phyloP scores from a whole-genome alignment of 2,888 invertebrate genomes.

The Aricia artaxerxes region DNA sequence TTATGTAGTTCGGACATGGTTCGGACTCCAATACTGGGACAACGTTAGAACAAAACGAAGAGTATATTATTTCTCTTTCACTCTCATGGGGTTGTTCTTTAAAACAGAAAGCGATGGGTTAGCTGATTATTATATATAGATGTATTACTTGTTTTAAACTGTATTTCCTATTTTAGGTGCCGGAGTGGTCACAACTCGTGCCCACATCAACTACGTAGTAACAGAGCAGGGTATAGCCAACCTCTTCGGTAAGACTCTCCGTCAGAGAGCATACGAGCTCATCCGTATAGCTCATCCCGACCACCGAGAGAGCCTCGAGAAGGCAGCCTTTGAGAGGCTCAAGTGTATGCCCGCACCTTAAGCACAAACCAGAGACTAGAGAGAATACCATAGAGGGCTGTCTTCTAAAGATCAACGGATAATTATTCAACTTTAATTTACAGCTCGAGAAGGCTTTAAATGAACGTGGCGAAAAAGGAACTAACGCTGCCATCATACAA shows the following conservation, averaged over 20 bases:
- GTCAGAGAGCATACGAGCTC: conserved; percentile 93
- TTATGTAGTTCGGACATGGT: too few species aligned
- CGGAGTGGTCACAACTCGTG: conserved; percentile 95
- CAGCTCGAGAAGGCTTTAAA: too few species aligned
- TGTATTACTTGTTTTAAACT: too few species aligned
- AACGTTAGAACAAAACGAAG: too few species aligned
- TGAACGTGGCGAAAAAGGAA: too few species aligned
- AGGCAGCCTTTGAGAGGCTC: conserved; percentile 91
- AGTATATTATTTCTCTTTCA: too few species aligned
- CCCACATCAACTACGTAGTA: conserved; percentile 95
- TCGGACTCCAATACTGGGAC: too few species aligned
- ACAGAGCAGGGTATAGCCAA: conserved; percentile 95
- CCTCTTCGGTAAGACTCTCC: conserved; percentile 92
- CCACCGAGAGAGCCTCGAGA: conserved; percentile 90
- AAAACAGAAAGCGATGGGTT: too few species aligned
- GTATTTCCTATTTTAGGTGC: conserved; percentile 82
- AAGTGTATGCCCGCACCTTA: conserved; percentile 87
- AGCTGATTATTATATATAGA: too few species aligned
- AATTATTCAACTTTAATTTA: too few species aligned
- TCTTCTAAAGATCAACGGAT: not conserved
- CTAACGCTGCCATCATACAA: too few species aligned
- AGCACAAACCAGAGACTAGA: conserved; percentile 35
- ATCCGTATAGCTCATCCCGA: conserved; percentile 95
- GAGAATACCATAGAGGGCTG: not conserved
- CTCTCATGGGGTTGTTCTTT: too few species aligned